Base-by-base conservation (phyloP, 2,113 vertebrate species). In the Neodon shergylaensis region DNA sequence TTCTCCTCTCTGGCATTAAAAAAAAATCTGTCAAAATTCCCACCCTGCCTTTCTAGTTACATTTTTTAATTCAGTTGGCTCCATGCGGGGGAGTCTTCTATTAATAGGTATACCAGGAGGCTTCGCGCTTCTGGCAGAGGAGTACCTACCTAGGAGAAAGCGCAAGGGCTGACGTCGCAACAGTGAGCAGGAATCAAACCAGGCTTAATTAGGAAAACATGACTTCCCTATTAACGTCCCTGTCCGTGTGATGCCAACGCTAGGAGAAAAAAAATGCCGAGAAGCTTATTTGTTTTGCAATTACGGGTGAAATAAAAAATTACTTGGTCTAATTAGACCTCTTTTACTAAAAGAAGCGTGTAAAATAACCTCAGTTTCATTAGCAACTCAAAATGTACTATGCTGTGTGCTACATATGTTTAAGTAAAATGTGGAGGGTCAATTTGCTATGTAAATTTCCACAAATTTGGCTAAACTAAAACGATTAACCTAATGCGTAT, bases 401-500 rank as follows among this genome's bases (percentile, higher is more conserved):
- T 95, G 97, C 92, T 16, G 24, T 63, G 97, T 54, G 88, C 96
- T 98, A 98, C 88, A 94, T 96, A 96, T 87, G 94, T 97, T 98
- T 96, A 98, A 98, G 98, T 26, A 96, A 97, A 98, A 98, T 97
- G 97, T 21, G 95, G 98, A 98, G 98, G 98, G 98, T 98, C 98
- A 98, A 98, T 98, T 98, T 98, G 95, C 97, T 98, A 97, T 98
- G 98, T 98, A 98, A 98, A 98, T 98, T 98, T 96, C 91, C 88
- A 3, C 97, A 98, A 97, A 98, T 98, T 98, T 98, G 98, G 98
- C 98, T 98, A 98, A 98, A 98, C 97, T 98, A 90, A 98, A 98
- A 94, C 93, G 97, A 98, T 98, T 98, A 98, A 98, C 97, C 98
- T 98, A 98, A 98, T 98, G 96, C 21, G 82, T 97, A 98, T 98